These are phyloP conservation scores for Callithrix jacchus DNA, from an alignment of 2,113 vertebrate species.

Conservation along the genomic window DNA sequence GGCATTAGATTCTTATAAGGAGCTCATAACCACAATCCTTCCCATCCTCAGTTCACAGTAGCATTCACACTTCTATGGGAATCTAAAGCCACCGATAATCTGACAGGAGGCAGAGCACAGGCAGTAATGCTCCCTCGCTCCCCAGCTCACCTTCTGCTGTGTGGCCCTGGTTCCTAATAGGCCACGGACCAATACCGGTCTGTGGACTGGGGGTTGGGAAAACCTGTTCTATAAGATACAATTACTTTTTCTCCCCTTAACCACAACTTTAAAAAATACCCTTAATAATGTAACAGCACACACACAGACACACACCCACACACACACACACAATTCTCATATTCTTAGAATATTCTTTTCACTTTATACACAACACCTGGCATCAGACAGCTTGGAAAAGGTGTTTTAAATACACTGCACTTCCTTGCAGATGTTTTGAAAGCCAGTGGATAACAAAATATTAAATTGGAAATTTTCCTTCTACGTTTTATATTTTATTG, in stretches of 20 bases:
- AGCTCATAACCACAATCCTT: too few species aligned
- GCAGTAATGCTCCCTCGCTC: too few species aligned
- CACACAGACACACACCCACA: not conserved
- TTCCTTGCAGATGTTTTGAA: conserved; percentile 35
- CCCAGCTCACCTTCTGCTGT: too few species aligned
- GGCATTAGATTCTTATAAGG: too few species aligned
- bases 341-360: not conserved
- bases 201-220: too few species aligned
- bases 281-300: not conserved
- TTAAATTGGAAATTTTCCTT: not conserved
- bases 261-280: not conserved
- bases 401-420: not conserved
- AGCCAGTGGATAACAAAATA: conserved; percentile 19
- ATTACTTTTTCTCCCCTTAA: not conserved
- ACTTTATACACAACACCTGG: not conserved
- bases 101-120: too few species aligned
- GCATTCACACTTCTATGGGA: too few species aligned
- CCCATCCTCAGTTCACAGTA: too few species aligned
- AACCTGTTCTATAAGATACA: not conserved
- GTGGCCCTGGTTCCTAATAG: too few species aligned
- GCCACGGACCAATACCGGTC: too few species aligned
- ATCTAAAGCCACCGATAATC: not conserved
- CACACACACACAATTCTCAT: not conserved
- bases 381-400: not conserved
- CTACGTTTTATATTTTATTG: not conserved